phyloP scores from a whole-genome alignment of 2,797 vertebrate species.

The Ispidina lecontei region DNA sequence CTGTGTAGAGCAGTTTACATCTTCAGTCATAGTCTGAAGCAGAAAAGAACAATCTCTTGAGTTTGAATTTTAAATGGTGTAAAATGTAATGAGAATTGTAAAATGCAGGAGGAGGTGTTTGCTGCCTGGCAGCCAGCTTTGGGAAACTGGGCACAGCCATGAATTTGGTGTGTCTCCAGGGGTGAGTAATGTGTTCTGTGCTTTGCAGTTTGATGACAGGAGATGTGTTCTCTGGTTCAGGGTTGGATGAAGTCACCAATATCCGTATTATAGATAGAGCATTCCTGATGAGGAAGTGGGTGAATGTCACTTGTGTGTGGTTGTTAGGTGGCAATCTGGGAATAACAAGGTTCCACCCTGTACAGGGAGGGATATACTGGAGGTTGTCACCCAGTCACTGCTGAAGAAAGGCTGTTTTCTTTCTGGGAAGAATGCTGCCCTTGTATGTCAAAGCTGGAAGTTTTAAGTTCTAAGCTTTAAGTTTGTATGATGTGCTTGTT shows the following conservation, averaged over 20 bases:
- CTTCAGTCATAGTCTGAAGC: background rate
- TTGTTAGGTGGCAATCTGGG: background rate
- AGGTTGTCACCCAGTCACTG: background rate
- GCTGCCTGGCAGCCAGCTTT: background rate
- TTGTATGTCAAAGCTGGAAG: background rate
- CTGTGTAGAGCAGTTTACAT: background rate
- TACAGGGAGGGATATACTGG: background rate
- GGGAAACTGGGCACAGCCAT: background rate
- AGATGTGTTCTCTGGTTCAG: background rate
- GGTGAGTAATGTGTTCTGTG: background rate
- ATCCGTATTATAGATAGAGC: background rate
- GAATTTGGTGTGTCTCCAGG: background rate
- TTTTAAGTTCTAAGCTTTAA: no score
- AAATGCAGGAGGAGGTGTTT: background rate
- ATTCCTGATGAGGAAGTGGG: background rate
- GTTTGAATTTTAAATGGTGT: background rate
- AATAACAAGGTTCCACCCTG: background rate
- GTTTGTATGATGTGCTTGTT: background rate
- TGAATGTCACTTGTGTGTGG: background rate
- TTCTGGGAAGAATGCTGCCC: background rate
- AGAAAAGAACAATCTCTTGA: background rate
- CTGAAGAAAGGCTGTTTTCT: background rate
- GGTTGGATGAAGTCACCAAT: background rate
- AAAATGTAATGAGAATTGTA: background rate
- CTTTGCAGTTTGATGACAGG: background rate